Base-by-base conservation (phyloP, 2,888 invertebrate genomes). In the Cephus sareptanus region DNA sequence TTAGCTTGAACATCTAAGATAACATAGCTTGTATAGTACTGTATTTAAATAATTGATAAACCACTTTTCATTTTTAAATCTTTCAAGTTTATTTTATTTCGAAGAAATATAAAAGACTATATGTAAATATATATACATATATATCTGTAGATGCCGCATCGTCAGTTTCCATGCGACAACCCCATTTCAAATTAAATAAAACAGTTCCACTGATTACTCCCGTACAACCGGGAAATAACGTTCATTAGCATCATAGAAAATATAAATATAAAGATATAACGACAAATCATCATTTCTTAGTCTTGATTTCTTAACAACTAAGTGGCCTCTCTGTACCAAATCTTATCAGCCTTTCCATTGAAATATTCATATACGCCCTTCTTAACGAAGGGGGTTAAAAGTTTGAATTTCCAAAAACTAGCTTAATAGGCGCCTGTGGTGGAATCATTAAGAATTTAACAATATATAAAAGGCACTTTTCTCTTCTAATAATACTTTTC, bases 401-500 rank as follows among this genome's bases (percentile, higher is more conserved):
- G 56, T 23, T 23, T 23, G 56, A 56, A 56, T 56, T 9, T 56
- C 56, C 23, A 56, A 56, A 56, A 56, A 6, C 23, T 23, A 56
- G 2, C 23, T 23, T 23, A 56, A 40, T 6, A 56, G 56, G 23
- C 23, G 23, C 56, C 23, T 23, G 23, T 9, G 56, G 0, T 1
- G 56, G 23, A 56, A 23, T 56, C 56, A 6, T 9, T 56, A 15
- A 23, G 15, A 56, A 56, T 56, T 9, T 40, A 15, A 40, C 40
- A 40, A 56, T 9, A 23, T 56, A 56, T 23, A 23, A 56, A 56
- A 37, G 34, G 35, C 37, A 74, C 30, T 35, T 30, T 35, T 30
- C 37, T 74, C 13, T 35, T 34, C 74, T 34, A 74, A 23, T 34
- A 74, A 74, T 74, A 78, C 37, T 12, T 75, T 23, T 13, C 30